phyloP scores from a whole-genome alignment of 2,113 vertebrate species.

The Ranitomeya imitator region DNA sequence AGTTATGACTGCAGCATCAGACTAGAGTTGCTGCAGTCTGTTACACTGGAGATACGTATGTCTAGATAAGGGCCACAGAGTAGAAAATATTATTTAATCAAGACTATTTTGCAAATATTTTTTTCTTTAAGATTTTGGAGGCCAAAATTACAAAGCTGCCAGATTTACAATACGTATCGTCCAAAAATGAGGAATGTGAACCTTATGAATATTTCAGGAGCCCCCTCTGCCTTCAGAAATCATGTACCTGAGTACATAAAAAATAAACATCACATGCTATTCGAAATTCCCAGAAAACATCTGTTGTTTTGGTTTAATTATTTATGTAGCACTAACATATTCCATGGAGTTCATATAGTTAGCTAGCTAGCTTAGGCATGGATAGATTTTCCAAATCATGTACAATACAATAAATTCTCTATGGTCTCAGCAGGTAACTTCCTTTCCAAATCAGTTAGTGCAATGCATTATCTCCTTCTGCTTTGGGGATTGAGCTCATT shows the following conservation, averaged over 20 bases:
- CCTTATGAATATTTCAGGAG: not conserved
- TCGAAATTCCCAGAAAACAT: not conserved
- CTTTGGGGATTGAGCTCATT: conserved; percentile 45
- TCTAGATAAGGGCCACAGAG: no score
- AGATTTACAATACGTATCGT: not conserved
- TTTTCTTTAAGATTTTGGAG: not conserved
- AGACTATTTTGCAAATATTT: no score
- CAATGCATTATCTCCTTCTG: conserved; percentile 37
- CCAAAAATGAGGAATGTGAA: not conserved
- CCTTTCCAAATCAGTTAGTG: conserved; percentile 54
- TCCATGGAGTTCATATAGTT: not conserved
- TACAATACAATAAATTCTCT: conserved; percentile 38
- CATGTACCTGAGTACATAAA: not conserved
- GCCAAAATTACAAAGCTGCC: not conserved
- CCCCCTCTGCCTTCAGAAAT: not conserved
- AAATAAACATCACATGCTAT: not conserved
- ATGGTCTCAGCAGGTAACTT: conserved; percentile 39
- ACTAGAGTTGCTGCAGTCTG: no score
- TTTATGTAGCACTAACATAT: not conserved
- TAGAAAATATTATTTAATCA: no score
- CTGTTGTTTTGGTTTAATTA: not conserved
- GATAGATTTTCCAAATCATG: not conserved
- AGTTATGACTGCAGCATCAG: no score
- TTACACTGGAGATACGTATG: no score
- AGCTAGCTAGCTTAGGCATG: not conserved